These are phyloP conservation scores for Anhinga anhinga DNA, from an alignment of 2,113 vertebrate genomes.

Conservation along the genomic window DNA sequence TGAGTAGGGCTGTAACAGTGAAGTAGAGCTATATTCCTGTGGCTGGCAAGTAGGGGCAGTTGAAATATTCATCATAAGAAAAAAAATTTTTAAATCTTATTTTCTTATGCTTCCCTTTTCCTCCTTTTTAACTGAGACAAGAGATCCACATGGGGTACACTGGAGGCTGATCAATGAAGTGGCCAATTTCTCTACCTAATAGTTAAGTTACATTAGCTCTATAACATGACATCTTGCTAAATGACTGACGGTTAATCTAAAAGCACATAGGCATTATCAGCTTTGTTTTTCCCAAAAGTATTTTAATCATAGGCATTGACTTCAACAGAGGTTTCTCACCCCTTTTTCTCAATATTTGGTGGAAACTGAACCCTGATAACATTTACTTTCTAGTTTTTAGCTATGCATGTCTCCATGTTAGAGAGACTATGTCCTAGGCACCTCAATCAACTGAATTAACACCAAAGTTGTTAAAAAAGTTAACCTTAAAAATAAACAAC, in stretches of 20 bases:
- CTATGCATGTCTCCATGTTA: neutral
- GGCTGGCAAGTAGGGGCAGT: neutral
- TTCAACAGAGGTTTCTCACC: neutral
- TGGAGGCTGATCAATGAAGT: neutral
- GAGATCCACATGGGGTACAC: neutral
- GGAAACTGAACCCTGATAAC: neutral
- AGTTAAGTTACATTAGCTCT: neutral
- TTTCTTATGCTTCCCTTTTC: neutral
- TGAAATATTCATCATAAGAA: neutral
- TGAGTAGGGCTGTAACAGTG: neutral
- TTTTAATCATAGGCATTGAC: neutral
- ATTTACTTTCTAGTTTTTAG: neutral
- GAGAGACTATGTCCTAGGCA: neutral
- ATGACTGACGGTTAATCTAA: neutral
- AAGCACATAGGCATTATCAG: neutral
- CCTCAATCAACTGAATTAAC: neutral
- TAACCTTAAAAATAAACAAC: neutral
- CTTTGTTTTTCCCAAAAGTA: neutral
- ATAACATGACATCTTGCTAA: neutral
- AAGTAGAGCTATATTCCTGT: neutral
- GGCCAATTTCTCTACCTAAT: neutral
- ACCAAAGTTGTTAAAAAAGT: neutral
- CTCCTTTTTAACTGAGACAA: neutral
- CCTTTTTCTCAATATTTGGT: neutral
- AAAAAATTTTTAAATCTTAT: neutral